Conservation (phyloP, 64 coral and sea anemone genomes). For the Stichodactyla helianthus region DNA sequence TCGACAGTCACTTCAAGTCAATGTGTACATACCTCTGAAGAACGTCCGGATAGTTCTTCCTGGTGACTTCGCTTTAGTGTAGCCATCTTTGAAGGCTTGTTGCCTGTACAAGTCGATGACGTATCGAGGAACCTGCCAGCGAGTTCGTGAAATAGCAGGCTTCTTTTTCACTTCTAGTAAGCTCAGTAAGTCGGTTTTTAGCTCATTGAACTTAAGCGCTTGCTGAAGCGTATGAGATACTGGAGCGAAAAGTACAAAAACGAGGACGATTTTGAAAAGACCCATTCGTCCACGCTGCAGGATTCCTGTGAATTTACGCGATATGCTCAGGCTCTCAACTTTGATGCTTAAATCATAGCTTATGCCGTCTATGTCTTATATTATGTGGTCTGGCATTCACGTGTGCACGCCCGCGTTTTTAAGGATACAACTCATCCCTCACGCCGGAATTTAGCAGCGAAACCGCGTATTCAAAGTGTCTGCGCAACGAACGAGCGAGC, state of each 20-base stretch:
- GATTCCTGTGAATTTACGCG: conserved; percentile 19
- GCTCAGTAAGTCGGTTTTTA: conserved; percentile 72
- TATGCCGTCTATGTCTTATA: background rate
- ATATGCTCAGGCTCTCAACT: conserved; percentile 14
- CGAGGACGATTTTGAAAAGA: conserved; percentile 41
- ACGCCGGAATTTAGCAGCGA: conserved; percentile 24
- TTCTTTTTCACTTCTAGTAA: conserved; percentile 80
- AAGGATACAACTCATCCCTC: conserved; percentile 14
- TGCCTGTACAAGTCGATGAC: conserved; percentile 75
- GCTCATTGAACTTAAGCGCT: conserved; percentile 28
- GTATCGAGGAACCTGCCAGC: conserved; percentile 77
- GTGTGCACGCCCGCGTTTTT: conserved; percentile 12
- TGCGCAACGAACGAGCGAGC: background rate
- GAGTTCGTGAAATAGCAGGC: conserved; percentile 59
- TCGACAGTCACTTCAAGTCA: conserved; percentile 1
- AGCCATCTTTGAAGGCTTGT: conserved; percentile 59
- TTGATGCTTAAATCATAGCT: conserved; percentile 18
- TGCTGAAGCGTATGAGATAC: conserved; percentile 37
- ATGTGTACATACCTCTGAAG: conserved; percentile 75
- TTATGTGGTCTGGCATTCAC: conserved; percentile 19
- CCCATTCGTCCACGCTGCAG: conserved; percentile 44
- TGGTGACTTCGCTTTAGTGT: conserved; percentile 55
- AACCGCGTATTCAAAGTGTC: conserved; percentile 32
- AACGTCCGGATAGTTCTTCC: conserved; percentile 76
- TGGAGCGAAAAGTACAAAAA: conserved; percentile 48